These are phyloP conservation scores for Battus philenor DNA, from an alignment of 1,140 invertebrate species.

Conservation along the genomic window DNA sequence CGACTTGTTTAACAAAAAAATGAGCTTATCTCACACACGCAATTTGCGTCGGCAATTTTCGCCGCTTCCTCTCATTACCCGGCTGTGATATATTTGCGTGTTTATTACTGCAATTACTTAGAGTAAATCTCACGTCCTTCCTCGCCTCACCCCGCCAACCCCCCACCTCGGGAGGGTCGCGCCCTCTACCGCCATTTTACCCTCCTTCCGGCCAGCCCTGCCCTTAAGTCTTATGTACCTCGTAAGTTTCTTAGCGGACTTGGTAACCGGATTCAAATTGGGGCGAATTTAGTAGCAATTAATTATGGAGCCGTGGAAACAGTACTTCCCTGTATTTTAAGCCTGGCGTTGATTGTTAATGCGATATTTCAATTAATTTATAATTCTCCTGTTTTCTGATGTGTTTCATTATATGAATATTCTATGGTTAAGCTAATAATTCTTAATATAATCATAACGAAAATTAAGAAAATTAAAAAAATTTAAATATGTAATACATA, in stretches of 20 bases:
- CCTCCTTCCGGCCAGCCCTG: conserved; percentile 69
- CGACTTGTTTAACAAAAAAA: conserved; percentile 56
- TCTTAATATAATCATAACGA: no score
- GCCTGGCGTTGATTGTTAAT: no score
- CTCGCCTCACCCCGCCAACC: conserved; percentile 36
- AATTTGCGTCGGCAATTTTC: conserved; percentile 72
- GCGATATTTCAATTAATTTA: no score
- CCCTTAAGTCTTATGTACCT: conserved; percentile 75
- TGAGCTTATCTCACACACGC: conserved; percentile 73
- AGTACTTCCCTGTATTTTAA: conserved; percentile 46
- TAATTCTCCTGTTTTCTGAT: not conserved
- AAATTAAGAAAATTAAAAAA: no score
- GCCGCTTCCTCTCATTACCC: conserved; percentile 73
- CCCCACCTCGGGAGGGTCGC: conserved; percentile 54
- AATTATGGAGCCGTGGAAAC: conserved; percentile 67
- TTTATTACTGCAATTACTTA: conserved; percentile 78
- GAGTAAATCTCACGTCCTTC: conserved; percentile 77
- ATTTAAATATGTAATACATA: no score
- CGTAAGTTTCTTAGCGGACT: conserved; percentile 73
- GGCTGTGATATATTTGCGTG: conserved; percentile 74
- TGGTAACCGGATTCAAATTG: conserved; percentile 74
- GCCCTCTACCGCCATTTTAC: conserved; percentile 67
- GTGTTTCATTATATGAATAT: no score
- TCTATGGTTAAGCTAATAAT: no score
- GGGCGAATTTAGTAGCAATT: conserved; percentile 75